Evolutionary conservation across 1,140 invertebrate species (phyloP).

Genomic region (Pseudomyrmex cubaensis): DNA sequence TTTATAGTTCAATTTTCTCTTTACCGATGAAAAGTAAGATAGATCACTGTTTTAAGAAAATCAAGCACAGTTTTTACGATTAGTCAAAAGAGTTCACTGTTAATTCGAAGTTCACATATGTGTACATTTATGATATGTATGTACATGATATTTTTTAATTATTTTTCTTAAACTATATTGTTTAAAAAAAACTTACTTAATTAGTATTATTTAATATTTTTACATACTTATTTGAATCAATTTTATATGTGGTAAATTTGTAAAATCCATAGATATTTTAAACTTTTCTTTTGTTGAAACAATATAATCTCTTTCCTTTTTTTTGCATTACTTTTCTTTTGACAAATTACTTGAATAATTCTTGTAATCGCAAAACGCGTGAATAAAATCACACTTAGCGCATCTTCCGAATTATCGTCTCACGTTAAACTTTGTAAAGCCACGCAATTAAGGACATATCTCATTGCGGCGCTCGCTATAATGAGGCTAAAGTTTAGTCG

Average conservation of each 20-base stretch:
- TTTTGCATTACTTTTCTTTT: no score
- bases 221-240: background rate
- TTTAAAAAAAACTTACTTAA: conserved; percentile 1
- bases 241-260: no score
- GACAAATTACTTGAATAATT: background rate
- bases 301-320: no score
- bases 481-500: conserved; percentile 24
- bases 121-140: background rate
- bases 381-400: background rate
- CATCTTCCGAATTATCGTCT: background rate
- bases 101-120: background rate
- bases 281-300: no score
- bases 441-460: background rate
- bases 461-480: conserved; percentile 10
- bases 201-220: conserved; percentile 14
- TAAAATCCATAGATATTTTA: no score
- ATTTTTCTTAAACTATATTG: background rate
- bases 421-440: background rate
- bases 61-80: background rate
- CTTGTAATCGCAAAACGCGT: background rate
- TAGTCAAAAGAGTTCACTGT: conserved; percentile 10
- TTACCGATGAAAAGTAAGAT: conserved; percentile 9
- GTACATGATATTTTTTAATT: background rate
- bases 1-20: background rate
- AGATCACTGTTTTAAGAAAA: background rate